Base-by-base conservation (phyloP, 2,888 invertebrate species). In the Hirtodrosophila confusa region DNA sequence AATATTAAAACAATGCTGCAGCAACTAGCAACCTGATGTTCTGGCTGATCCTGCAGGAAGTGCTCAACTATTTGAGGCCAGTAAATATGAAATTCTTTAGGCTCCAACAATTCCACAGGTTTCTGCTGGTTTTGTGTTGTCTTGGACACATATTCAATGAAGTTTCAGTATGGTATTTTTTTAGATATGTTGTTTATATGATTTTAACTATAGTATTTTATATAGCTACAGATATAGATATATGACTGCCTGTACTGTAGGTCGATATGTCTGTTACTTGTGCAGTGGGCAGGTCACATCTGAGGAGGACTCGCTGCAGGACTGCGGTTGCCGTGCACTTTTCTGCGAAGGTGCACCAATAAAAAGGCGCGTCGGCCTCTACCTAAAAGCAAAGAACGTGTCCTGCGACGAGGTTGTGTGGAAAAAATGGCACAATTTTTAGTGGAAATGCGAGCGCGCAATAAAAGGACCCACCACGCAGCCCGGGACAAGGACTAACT, bases 391-490 rank as follows among this genome's bases (percentile, higher is more conserved):
- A 51, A 48, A 55, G 31, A 48, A 45, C 48, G 39, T 41, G 12
- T 11, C 23, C 29, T 10, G 40, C 27, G 44, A 75, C 70, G 69
- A 70, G 74, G 27, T 17, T 17, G 17, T 17, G 17, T 17, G 17
- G 44, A 61, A 82, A 80, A 82, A 86, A 64, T 84, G 84, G 71
- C 72, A 86, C 77, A 89, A 90, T 89, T 89, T 89, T 89, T 88
- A 90, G 86, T 78, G 78, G 78, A 77, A 88, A 86, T 80, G 69
- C 78, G 76, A 77, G 72, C 79, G 75, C 66, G 75, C 54, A 76
- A 78, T 75, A 85, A 78, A 79, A 64, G 62, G 45, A 35, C 51
- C 31, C 60, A 36, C 57, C 49, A 65, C 36, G 12, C 40, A 37
- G 43, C 24, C 54, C n/a, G 29, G 39, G 11, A 61, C 55, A 69